Conservation (phyloP, 2,888 invertebrate genomes). For the Petrolisthes manimaculis region DNA sequence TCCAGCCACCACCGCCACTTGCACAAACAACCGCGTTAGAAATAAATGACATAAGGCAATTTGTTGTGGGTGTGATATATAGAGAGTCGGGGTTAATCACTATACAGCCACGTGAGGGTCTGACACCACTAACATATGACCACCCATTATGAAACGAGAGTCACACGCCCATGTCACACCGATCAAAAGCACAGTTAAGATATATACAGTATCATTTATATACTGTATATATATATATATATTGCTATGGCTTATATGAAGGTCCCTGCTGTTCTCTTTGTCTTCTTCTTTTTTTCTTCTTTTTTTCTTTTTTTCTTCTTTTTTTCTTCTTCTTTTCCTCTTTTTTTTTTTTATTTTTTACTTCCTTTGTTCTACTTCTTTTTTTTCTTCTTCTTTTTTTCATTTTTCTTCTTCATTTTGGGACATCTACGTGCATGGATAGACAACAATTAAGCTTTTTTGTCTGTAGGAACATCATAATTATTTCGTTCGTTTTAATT, state of each 20-base stretch:
- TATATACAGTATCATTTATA: too few relatives aligned
- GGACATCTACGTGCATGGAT: too few relatives aligned
- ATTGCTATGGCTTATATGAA: background rate
- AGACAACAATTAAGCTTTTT: too few relatives aligned
- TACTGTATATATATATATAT: background rate
- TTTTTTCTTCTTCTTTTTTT: too few relatives aligned
- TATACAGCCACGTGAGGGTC: background rate
- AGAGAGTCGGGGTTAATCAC: background rate
- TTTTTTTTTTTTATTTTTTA: too few relatives aligned
- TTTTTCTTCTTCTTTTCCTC: too few relatives aligned
- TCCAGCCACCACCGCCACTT: background rate
- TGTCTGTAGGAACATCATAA: too few relatives aligned
- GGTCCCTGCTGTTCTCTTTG: background rate
- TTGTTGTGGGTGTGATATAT: background rate
- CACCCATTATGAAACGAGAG: background rate
- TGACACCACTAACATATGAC: background rate
- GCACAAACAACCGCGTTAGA: background rate
- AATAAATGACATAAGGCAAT: constrained; percentile 11
- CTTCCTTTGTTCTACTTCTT: too few relatives aligned
- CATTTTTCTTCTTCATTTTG: too few relatives aligned
- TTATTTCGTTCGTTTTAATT: too few relatives aligned
- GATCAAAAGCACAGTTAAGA: background rate
- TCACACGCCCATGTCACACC: background rate
- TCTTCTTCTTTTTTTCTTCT: too few relatives aligned
- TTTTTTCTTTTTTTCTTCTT: too few relatives aligned